Percentiles rank a stretch among this genome's conserved stretches.
These are phyloP conservation scores for Nephila pilipes DNA, from an alignment of 1,140 invertebrate genomes.

Conservation along the genomic window DNA sequence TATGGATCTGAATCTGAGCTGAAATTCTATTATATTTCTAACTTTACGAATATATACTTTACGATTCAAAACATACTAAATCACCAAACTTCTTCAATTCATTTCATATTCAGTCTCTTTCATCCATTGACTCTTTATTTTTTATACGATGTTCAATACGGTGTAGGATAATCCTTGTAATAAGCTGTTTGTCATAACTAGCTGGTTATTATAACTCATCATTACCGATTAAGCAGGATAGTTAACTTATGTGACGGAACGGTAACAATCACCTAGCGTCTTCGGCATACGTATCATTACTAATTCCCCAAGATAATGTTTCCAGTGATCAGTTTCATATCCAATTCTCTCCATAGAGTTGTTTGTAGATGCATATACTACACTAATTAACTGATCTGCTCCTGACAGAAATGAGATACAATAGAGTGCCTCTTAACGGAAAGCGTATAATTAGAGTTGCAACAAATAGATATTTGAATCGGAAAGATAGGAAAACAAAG, in stretches of 20 bases:
- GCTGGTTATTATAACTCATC: not conserved
- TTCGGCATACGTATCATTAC: not conserved
- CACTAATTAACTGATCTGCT: constrained; percentile 12
- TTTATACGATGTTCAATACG: not conserved
- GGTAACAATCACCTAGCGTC: not conserved
- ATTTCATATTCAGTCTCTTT: not conserved
- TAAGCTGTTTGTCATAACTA: not conserved
- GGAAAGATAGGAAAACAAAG: too few relatives aligned
- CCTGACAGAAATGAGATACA: not conserved
- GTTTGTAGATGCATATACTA: not conserved
- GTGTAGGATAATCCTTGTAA: not conserved
- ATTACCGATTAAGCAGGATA: constrained; percentile 9
- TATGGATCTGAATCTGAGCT: too few relatives aligned
- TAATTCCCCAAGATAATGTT: not conserved
- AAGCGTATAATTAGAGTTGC: too few relatives aligned
- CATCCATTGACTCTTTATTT: not conserved
- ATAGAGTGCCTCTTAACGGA: not conserved
- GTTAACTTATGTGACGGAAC: not conserved
- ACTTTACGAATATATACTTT: too few relatives aligned
- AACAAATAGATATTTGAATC: too few relatives aligned
- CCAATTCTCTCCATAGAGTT: not conserved
- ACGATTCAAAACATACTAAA: not conserved
- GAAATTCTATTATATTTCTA: too few relatives aligned
- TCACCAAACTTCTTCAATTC: not conserved
- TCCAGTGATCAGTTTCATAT: constrained; percentile 23